A percentile compares a stretch with the other conserved stretches of the same genome.
Conservation (phyloP, 2,797 vertebrate species). For the Catostomus latipinnis region DNA sequence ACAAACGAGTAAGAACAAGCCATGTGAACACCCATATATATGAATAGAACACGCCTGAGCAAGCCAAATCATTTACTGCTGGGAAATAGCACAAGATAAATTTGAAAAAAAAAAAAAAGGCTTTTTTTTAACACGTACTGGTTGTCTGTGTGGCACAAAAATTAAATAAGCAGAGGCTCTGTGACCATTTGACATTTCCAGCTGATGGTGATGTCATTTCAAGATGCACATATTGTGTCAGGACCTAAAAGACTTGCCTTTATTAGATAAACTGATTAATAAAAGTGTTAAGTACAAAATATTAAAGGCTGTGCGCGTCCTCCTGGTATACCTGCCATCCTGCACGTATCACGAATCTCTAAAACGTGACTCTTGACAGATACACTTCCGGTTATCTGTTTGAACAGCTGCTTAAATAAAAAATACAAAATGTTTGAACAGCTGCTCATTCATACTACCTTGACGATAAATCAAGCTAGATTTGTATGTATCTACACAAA, state of each 20-base stretch:
- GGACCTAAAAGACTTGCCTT: not conserved
- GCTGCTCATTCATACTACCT: constrained; percentile 4
- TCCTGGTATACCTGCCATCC: constrained; percentile 1
- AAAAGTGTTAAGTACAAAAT: rapidly evolving
- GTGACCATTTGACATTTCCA: constrained; percentile 21
- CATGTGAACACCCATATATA: not conserved
- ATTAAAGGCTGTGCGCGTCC: not conserved
- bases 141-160: not conserved
- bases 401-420: not conserved
- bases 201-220: not conserved
- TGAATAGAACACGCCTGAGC: not conserved
- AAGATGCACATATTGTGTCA: not conserved
- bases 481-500: not conserved
- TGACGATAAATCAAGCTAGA: not conserved
- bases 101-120: not conserved
- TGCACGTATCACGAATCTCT: constrained; percentile 34
- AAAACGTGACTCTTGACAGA: constrained; percentile 59
- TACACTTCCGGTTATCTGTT: constrained; percentile 66
- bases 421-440: not conserved
- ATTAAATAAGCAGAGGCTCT: not conserved
- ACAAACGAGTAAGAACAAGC: not conserved
- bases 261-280: not conserved
- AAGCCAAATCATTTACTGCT: not conserved
- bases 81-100: not conserved
- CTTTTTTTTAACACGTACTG: not conserved